Evolutionary conservation across 2,797 vertebrate species (phyloP).

Genomic region (Pangasius mekongensis): DNA sequence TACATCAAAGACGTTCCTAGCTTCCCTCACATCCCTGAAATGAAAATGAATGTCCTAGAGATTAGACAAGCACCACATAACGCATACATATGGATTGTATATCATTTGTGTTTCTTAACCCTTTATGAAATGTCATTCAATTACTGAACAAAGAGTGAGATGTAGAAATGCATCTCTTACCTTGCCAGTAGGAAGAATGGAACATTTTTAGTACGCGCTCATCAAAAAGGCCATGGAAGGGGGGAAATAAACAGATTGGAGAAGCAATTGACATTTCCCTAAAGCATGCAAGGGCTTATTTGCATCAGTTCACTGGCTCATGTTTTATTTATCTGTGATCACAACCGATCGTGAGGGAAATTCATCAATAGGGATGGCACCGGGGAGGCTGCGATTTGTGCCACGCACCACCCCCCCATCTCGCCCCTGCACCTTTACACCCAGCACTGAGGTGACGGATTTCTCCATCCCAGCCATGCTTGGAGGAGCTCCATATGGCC

Average conservation of each 20-base stretch:
- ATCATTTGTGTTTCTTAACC: constrained; percentile 31
- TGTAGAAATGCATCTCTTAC: constrained; percentile 42
- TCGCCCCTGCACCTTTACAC: constrained; percentile 71
- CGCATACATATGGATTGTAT: constrained; percentile 23
- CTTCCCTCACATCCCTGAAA: constrained; percentile 3
- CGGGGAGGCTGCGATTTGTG: constrained; percentile 64
- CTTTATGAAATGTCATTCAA: constrained; percentile 59
- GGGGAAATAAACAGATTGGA: constrained; percentile 79
- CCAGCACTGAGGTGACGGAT: constrained; percentile 79
- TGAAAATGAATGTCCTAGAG: constrained; percentile 30
- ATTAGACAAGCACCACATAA: constrained; percentile 13
- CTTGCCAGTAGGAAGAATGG: constrained; percentile 49
- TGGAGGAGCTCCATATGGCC: constrained; percentile 84
- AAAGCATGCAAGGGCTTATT: constrained; percentile 73
- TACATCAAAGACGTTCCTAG: constrained; percentile 38
- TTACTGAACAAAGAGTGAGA: constrained; percentile 49
- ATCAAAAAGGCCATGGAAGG: constrained; percentile 77
- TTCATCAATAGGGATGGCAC: constrained; percentile 79
- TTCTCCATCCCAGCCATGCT: constrained; percentile 78
- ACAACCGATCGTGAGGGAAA: constrained; percentile 79
- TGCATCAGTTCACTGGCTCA: constrained; percentile 72
- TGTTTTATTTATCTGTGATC: constrained; percentile 82
- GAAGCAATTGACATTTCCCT: constrained; percentile 79
- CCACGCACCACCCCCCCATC: constrained; percentile 45
- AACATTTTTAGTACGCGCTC: constrained; percentile 54